These are phyloP conservation scores for Recurvirostra avosetta DNA, from an alignment of 2,113 vertebrate species.

Conservation along the genomic window DNA sequence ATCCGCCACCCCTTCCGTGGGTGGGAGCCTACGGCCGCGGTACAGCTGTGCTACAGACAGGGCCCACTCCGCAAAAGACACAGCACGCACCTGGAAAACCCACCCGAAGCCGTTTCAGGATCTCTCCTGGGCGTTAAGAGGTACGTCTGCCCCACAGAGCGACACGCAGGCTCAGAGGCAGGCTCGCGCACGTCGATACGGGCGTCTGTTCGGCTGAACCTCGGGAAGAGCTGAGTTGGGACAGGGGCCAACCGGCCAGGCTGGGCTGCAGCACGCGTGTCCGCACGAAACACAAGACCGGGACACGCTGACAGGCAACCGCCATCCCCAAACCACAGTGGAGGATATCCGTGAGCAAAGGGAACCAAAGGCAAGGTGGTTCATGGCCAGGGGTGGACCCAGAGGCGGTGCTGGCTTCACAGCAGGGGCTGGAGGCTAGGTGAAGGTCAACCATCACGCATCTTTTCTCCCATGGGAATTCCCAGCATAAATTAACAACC, in stretches of 20 bases:
- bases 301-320: not conserved
- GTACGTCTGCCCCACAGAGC: not conserved
- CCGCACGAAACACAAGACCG: not conserved
- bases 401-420: not conserved
- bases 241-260: not conserved
- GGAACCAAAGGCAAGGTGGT: not conserved
- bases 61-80: not conserved
- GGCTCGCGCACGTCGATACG: not conserved
- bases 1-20: fast-evolving
- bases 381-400: not conserved
- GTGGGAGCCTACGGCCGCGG: not conserved
- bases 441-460: fast-evolving
- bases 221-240: not conserved
- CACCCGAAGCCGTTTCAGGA: not conserved
- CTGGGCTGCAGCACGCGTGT: not conserved
- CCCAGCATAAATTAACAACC: not conserved
- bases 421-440: not conserved
- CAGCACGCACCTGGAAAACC: not conserved
- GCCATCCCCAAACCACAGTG: not conserved
- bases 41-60: not conserved
- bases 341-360: not conserved
- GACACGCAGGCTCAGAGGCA: not conserved
- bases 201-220: not conserved
- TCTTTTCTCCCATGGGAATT: not conserved
- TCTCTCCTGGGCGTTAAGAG: not conserved